Conservation (phyloP, 2,888 invertebrate genomes). For the Cosmopolites sordidus region DNA sequence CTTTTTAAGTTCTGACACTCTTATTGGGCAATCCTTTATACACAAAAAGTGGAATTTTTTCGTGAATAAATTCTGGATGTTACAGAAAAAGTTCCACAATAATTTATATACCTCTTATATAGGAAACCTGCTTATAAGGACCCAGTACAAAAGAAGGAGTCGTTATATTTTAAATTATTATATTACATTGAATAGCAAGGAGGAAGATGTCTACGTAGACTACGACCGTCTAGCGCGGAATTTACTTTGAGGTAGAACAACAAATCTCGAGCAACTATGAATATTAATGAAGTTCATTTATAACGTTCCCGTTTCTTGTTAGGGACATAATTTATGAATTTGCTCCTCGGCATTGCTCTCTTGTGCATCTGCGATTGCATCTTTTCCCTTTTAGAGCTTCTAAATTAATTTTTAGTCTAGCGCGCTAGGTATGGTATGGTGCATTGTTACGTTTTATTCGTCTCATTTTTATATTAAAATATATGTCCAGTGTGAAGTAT, state of each 20-base stretch:
- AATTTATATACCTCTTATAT: no score
- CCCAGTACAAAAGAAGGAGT: no score
- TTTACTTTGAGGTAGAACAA: slow-evolving; percentile 8
- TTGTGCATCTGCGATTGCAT: background rate
- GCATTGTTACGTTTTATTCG: no score
- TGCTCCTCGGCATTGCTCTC: background rate
- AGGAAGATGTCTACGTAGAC: background rate
- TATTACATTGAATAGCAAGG: background rate
- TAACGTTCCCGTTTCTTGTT: slow-evolving; percentile 11
- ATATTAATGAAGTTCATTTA: slow-evolving; percentile 15
- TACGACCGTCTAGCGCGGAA: background rate
- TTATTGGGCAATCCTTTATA: no score
- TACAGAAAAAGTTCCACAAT: no score
- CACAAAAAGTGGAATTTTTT: no score
- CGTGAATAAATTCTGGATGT: no score
- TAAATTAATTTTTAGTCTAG: slow-evolving; percentile 2
- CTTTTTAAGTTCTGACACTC: no score
- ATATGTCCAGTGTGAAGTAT: no score
- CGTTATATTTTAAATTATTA: background rate
- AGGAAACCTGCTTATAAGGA: no score
- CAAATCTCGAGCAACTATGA: slow-evolving; percentile 12
- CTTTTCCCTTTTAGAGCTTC: background rate
- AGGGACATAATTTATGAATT: slow-evolving; percentile 12
- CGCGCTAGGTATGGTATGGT: no score
- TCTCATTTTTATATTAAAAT: no score